Conservation (phyloP, 2,888 invertebrate species). For the Lasiommata megera region DNA sequence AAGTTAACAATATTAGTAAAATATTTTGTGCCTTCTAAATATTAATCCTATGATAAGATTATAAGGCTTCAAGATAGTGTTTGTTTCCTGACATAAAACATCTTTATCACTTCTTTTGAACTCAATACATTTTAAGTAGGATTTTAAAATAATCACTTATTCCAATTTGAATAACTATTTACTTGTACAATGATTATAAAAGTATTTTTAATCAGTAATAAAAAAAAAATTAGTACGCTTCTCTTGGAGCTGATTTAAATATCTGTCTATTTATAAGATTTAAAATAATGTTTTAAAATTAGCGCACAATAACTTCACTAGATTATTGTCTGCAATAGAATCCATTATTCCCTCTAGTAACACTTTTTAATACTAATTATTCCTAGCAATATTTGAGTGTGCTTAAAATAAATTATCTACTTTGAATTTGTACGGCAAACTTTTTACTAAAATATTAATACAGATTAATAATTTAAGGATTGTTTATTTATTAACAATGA, state of each 20-base stretch:
- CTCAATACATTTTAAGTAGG: too few relatives aligned
- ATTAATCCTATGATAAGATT: constrained; percentile 22
- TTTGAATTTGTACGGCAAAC: too few relatives aligned
- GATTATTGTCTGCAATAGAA: too few relatives aligned
- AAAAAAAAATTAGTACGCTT: background rate
- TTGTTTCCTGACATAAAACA: background rate
- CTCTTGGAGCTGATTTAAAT: background rate
- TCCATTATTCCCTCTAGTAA: too few relatives aligned
- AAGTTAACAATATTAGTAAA: constrained; percentile 41
- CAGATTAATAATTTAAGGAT: background rate
- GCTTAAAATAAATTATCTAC: too few relatives aligned
- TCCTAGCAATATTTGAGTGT: too few relatives aligned
- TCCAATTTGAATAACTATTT: background rate
- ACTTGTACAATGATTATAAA: background rate
- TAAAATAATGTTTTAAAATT: background rate
- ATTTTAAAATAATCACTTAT: too few relatives aligned
- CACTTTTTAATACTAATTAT: too few relatives aligned
- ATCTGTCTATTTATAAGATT: background rate
- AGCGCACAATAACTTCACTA: background rate
- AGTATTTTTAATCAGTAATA: background rate
- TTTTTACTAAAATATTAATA: background rate
- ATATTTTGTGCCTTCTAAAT: constrained; percentile 44
- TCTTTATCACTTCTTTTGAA: too few relatives aligned
- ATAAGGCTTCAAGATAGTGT: constrained; percentile 9
- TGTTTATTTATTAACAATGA: background rate